Evolutionary conservation across 2,888 invertebrate genomes (phyloP).

Genomic region (Drosophila barbarae): DNA sequence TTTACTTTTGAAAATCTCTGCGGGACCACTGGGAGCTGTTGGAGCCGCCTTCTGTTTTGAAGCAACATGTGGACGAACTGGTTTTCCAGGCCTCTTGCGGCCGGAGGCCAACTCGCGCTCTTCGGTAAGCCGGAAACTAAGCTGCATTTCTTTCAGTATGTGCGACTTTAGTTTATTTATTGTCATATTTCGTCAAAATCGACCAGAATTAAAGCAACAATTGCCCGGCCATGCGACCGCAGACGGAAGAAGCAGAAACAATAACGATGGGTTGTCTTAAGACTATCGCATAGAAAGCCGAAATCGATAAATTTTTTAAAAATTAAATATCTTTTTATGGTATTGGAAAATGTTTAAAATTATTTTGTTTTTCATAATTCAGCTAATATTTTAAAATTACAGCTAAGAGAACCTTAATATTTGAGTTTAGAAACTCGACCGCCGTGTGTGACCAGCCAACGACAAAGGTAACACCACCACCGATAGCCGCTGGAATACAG

Average conservation of each 20-base stretch:
- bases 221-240: constrained; percentile 33
- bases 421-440: neutral
- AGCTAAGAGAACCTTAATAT: neutral
- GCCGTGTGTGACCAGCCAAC: constrained; percentile 4
- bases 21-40: neutral
- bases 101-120: constrained; percentile 14
- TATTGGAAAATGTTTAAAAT: neutral
- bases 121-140: constrained; percentile 21
- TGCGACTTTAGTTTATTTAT: neutral
- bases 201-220: neutral
- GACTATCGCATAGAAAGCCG: neutral
- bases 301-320: neutral
- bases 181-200: constrained; percentile 1
- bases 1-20: neutral
- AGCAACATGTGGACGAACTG: neutral
- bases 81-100: constrained; percentile 7
- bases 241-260: constrained; percentile 6
- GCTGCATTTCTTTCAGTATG: constrained; percentile 29
- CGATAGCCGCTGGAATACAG: constrained; percentile 41
- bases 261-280: neutral
- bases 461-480: neutral
- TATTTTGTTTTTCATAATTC: too few relatives aligned
- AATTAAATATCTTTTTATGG: neutral
- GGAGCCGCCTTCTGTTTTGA: neutral
- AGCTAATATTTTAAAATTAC: too few relatives aligned